Base-by-base conservation (phyloP, 2,113 vertebrate species). In the Sinocyclocheilus rhinocerous region DNA sequence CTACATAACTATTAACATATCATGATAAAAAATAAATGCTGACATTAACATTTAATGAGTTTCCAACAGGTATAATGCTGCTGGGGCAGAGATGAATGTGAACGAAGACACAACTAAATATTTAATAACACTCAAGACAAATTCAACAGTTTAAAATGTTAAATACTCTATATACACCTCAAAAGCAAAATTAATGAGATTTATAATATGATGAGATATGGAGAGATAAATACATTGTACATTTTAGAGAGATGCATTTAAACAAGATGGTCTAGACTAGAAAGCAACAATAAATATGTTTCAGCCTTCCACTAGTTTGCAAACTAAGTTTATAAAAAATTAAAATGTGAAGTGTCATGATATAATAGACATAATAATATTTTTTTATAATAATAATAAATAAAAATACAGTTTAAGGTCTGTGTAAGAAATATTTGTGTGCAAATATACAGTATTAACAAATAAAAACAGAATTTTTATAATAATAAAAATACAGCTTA, bases 11-110 rank as follows among this genome's bases (percentile, higher is more conserved):
- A 39, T 1, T n/a, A 72, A 16, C 24, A 36, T 15, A 16, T 12
- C 2, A 11, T 79, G 7, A 15, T 88, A 63, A 83, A 86, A 86
- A 88, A 88, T 84, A 45, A 29, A 88, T 86, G 65, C 12, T 50
- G 61, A 7, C 29, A 73, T 86, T 86, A 88, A 85, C 65, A 55
- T 61, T 84, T 76, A 59, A 84, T 84, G 57, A 52, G 65, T 24
- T 45, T 86, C 50, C 33, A 79, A 55, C n/a, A 75, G 75, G 24
- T 45, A 72, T 39, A 72, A 72, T 42, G 36, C 20, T 42, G 36
- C 9, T 72, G 77, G 81, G 50, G 84, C 82, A 63, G 63, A 77
- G 26, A 33, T 33, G 16, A 33, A 77, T 33, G 76, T 33, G 16
- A 33, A 77, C 29, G 4, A 52, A 76, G 45, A 33, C 15, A 24